A percentile compares a stretch with the other conserved stretches of the same genome.
Conservation (phyloP, 2,888 invertebrate genomes). For the Crematogaster levior region DNA sequence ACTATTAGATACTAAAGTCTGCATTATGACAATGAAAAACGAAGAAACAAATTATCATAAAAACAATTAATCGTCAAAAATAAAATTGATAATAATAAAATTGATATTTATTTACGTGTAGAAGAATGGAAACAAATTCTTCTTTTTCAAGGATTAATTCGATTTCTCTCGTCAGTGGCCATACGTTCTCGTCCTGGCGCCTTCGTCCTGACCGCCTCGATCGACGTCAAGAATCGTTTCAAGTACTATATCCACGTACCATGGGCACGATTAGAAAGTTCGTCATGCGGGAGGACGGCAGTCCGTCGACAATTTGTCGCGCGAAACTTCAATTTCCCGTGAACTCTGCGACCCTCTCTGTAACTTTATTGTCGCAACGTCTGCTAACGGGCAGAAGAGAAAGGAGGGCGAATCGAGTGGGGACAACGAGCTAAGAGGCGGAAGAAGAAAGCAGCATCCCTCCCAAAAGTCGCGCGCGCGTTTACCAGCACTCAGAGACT, state of each 20-base stretch:
- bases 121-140: neutral
- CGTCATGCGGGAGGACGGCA: constrained; percentile 58
- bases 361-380: constrained; percentile 72
- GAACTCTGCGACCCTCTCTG: constrained; percentile 62
- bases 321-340: constrained; percentile 74
- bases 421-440: constrained; percentile 50
- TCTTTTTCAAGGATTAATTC: constrained; percentile 17
- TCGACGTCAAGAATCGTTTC: constrained; percentile 53
- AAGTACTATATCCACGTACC: constrained; percentile 63
- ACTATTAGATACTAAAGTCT: neutral
- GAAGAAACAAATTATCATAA: neutral
- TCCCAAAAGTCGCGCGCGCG: constrained; percentile 56
- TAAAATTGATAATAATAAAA: neutral
- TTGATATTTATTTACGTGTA: neutral
- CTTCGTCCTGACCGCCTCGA: constrained; percentile 14
- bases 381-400: constrained; percentile 58
- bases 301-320: constrained; percentile 70
- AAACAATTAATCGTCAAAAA: neutral
- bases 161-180: neutral
- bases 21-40: neutral
- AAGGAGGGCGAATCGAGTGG: constrained; percentile 53
- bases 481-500: constrained; percentile 54
- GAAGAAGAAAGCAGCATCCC: constrained; percentile 25
- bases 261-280: constrained; percentile 67
- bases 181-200: neutral